Evolutionary conservation across 1,140 invertebrate species (phyloP).

Genomic region (Orius laevigatus): DNA sequence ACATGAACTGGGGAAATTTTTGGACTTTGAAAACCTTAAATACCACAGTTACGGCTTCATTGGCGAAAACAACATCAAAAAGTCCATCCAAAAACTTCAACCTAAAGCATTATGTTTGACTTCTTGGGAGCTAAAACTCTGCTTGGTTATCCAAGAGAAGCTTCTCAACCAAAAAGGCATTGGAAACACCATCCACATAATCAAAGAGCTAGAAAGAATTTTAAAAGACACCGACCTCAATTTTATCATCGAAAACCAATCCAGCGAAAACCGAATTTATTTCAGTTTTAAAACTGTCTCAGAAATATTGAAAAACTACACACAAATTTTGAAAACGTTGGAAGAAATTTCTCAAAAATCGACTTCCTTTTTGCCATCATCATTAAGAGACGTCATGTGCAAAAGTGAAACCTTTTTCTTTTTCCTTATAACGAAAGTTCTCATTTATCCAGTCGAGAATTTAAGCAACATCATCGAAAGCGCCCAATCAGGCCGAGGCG

Average conservation of each 20-base stretch:
- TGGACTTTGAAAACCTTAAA: background rate
- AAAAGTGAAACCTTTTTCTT: conserved; percentile 1
- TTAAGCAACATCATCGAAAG: background rate
- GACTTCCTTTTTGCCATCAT: background rate
- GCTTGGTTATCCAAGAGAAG: too few relatives aligned
- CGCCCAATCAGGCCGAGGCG: background rate
- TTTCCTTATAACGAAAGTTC: background rate
- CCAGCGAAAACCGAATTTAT: background rate
- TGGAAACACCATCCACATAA: too few relatives aligned
- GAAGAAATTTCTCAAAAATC: background rate
- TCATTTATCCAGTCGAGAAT: conserved; percentile 1
- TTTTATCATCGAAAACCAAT: background rate
- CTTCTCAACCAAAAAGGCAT: too few relatives aligned
- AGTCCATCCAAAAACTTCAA: too few relatives aligned
- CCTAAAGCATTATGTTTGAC: too few relatives aligned
- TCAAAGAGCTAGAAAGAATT: too few relatives aligned
- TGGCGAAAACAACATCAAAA: background rate
- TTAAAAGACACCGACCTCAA: too few relatives aligned
- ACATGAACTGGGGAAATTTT: background rate
- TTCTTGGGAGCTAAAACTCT: too few relatives aligned
- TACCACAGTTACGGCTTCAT: background rate
- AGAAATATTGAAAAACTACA: background rate
- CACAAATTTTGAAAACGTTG: background rate
- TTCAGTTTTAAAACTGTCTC: background rate
- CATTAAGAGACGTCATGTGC: background rate